Base-by-base conservation (phyloP, 2,888 invertebrate species). In the Stegana nigrithorax region DNA sequence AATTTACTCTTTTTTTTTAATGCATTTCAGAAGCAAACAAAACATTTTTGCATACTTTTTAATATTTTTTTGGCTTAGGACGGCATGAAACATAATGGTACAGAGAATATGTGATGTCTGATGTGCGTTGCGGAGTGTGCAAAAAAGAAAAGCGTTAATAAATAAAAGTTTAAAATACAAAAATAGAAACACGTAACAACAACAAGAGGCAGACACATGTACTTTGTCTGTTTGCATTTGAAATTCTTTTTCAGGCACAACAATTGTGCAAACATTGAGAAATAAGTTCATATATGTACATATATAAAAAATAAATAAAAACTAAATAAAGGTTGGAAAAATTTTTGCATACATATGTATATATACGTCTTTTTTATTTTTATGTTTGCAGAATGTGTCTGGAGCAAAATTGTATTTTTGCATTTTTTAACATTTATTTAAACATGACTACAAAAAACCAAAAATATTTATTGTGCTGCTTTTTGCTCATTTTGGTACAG, bases 401-500 rank as follows among this genome's bases (percentile, higher is more conserved):
- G n/a, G n/a, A n/a, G n/a, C n/a, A n/a, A n/a, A n/a, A n/a, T 73
- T 75, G 10, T 23, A 12, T 53, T 53, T 17, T 69, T 67, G 74
- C 77, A 80, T 81, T 74, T 74, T n/a, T 73, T 70, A 73, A 75
- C 79, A 82, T 72, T 73, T 73, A 69, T 66, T 73, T 67, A 68
- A 70, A 67, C 75, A 68, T 50, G 75, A 70, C 68, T n/a, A 45
- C 17, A 21, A n/a, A 45, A 45, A 10, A 17, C 21, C 44, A 67
- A 68, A 65, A 60, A 32, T 63, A 79, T 75, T 80, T 79, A 78
- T 75, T 82, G 80, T 81, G 78, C 79, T 79, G 79, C 73, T 70
- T 68, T 67, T 60, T 25, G 2, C n/a, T 39, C 1, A 39, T 4
- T n/a, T 12, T 14, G n/a, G n/a, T n/a, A n/a, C n/a, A n/a, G n/a